phyloP scores from a whole-genome alignment of 2,888 invertebrate genomes.

The Eupithecia pulchellata region DNA sequence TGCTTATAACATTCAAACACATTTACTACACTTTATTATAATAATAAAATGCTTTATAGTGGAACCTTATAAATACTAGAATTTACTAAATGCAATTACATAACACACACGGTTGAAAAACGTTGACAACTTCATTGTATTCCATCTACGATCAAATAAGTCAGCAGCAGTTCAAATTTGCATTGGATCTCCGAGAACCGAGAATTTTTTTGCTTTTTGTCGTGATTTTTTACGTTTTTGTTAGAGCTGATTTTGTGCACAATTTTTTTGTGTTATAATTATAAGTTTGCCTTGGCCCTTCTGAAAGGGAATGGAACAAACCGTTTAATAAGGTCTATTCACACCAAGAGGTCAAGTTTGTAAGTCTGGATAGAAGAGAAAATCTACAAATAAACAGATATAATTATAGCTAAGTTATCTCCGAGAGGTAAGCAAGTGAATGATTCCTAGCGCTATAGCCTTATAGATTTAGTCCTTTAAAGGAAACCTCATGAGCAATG shows the following conservation, averaged over 20 bases:
- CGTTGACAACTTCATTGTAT: background rate
- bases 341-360: background rate
- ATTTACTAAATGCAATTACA: background rate
- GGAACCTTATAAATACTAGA: background rate
- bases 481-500: background rate
- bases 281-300: background rate
- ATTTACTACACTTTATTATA: constrained; percentile 3
- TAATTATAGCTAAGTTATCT: background rate
- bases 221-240: background rate
- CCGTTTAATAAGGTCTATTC: background rate
- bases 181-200: no score
- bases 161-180: background rate
- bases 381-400: background rate
- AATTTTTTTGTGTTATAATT: background rate
- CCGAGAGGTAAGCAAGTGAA: background rate
- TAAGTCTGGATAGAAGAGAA: background rate
- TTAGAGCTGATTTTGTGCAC: background rate
- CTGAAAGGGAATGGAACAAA: background rate
- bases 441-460: background rate
- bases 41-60: background rate
- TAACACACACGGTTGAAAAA: constrained; percentile 2
- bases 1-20: background rate
- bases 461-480: background rate
- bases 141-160: background rate
- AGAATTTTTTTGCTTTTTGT: background rate